Evolutionary conservation across 2,888 invertebrate genomes (phyloP).

Genomic region (Amiota mariae): DNA sequence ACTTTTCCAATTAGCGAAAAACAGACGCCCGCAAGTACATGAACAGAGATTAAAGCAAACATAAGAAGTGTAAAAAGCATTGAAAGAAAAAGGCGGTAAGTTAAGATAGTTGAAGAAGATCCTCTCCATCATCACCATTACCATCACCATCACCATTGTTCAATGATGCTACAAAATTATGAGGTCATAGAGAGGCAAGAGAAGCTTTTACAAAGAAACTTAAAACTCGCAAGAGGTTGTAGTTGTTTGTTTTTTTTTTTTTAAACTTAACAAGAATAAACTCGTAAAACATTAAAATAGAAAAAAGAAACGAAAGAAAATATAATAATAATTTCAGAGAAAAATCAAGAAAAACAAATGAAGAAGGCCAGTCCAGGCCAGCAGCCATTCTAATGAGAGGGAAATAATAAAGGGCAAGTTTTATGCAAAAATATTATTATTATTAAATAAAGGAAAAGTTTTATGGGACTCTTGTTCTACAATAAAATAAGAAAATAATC

Average conservation of each 20-base stretch:
- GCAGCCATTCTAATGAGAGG: no score
- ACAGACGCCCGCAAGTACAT: constrained; percentile 43
- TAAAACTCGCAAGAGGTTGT: not conserved
- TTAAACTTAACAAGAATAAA: not conserved
- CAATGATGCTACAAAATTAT: not conserved
- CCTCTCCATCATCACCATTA: no score
- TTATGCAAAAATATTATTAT: no score
- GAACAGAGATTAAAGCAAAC: constrained; percentile 31
- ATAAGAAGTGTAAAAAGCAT: not conserved
- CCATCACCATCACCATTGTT: no score
- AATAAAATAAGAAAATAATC: not conserved
- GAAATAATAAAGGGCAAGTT: no score
- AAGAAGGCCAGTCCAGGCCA: no score
- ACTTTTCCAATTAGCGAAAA: constrained; percentile 70
- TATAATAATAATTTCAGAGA: no score
- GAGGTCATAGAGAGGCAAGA: constrained; percentile 38
- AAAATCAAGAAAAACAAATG: no score
- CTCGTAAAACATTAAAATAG: not conserved
- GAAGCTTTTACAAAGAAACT: constrained; percentile 52
- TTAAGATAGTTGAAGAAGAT: not conserved
- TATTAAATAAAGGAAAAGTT: no score
- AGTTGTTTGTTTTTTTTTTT: not conserved
- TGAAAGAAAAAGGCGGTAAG: not conserved
- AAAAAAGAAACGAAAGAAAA: no score
- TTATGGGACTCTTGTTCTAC: no score